phyloP scores from a whole-genome alignment of 2,113 vertebrate species.

The Coturnix japonica region DNA sequence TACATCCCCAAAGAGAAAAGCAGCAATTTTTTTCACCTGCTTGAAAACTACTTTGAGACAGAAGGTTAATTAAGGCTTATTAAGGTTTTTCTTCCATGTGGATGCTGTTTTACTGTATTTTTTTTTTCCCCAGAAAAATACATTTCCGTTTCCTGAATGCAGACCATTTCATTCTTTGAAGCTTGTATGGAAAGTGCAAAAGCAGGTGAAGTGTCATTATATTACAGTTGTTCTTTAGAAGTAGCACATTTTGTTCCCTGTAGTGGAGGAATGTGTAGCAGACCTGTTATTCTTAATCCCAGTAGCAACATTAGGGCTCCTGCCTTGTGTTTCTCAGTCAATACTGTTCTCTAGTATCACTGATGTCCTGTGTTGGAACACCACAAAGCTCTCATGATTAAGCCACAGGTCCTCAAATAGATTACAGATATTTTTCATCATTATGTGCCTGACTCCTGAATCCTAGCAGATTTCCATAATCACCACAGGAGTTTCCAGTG shows the following conservation, averaged over 20 bases:
- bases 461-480: not conserved
- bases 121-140: not conserved
- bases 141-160: not conserved
- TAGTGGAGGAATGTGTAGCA: not conserved
- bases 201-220: not conserved
- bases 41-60: not conserved
- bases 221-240: not conserved
- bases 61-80: not conserved
- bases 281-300: not conserved
- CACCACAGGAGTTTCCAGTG: not conserved
- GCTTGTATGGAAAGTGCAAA: not conserved
- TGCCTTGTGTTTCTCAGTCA: not conserved
- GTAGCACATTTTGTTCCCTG: not conserved
- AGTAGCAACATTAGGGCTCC: not conserved
- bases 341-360: not conserved
- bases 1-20: not conserved
- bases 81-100: not conserved
- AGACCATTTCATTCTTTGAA: not conserved
- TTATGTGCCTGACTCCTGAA: not conserved
- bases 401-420: not conserved
- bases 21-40: not conserved
- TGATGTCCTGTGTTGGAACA: not conserved
- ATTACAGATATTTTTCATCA: not conserved
- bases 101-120: not conserved
- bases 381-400: not conserved